Conservation (phyloP, 2,113 vertebrate species). For the Heloderma charlesbogerti region DNA sequence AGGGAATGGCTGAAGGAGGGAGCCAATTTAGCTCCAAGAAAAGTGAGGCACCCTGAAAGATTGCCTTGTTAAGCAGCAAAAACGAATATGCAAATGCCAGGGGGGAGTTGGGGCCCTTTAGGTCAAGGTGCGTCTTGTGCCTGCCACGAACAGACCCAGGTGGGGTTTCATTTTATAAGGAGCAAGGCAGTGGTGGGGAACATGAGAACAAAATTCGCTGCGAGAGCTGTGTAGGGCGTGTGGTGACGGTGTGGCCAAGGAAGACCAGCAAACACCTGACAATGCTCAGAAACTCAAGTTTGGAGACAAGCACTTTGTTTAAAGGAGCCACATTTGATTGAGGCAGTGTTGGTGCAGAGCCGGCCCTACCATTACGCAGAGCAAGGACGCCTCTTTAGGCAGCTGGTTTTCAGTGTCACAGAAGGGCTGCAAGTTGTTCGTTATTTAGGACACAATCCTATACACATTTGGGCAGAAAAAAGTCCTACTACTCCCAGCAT, state of each 20-base stretch:
- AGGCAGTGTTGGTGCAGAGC: slow-evolving; percentile 44
- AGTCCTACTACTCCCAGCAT: too few species aligned
- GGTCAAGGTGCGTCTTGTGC: background rate
- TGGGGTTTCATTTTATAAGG: background rate
- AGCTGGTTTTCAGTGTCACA: background rate
- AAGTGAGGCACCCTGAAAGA: slow-evolving; percentile 29
- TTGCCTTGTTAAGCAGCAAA: slow-evolving; percentile 44
- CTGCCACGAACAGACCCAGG: background rate
- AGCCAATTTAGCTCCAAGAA: slow-evolving; percentile 51
- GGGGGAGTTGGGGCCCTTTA: slow-evolving; percentile 4
- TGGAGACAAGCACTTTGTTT: slow-evolving; percentile 28
- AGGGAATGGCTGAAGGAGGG: slow-evolving; percentile 31
- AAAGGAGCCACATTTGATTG: slow-evolving; percentile 27
- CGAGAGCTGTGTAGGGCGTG: fast-evolving
- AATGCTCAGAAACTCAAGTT: slow-evolving; percentile 13
- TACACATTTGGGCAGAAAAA: too few species aligned
- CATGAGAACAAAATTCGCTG: too few species aligned
- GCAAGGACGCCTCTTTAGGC: background rate
- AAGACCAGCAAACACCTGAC: slow-evolving; percentile 26
- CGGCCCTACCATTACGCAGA: background rate
- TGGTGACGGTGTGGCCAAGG: background rate
- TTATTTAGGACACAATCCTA: too few species aligned
- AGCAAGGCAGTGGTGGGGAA: background rate
- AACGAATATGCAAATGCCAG: slow-evolving; percentile 27
- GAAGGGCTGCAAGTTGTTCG: background rate